Percentiles rank a stretch among this genome's conserved stretches.
These are phyloP conservation scores for Andrena hattorfiana DNA, from an alignment of 2,888 invertebrate species.

Conservation along the genomic window DNA sequence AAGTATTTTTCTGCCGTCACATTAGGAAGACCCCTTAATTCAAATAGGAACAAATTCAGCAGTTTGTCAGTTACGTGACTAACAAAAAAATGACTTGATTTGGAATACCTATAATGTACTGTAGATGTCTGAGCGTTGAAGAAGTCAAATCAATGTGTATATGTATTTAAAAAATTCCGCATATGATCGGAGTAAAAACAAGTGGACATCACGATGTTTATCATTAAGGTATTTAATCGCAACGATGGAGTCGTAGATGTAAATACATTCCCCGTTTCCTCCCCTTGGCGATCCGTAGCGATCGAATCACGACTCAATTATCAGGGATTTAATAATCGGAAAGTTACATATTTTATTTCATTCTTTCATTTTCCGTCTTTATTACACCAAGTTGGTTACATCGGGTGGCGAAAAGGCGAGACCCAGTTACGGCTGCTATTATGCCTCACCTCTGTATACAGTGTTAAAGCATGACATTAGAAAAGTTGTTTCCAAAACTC, in stretches of 20 bases:
- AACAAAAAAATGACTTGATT: no score
- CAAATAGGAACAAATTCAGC: no score
- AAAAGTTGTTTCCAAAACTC: no score
- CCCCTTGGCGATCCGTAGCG: neutral
- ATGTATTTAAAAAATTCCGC: neutral
- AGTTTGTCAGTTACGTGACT: no score
- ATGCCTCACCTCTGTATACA: no score
- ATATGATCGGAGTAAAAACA: constrained; percentile 4
- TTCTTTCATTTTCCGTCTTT: no score
- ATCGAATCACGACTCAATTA: constrained; percentile 5
- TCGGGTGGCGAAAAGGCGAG: no score
- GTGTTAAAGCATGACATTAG: no score
- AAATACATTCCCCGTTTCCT: neutral
- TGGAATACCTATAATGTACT: neutral
- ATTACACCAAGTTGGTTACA: no score
- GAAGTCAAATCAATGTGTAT: neutral
- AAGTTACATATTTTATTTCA: neutral
- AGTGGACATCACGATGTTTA: constrained; percentile 9
- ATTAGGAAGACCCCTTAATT: no score
- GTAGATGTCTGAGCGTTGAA: neutral
- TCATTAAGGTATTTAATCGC: constrained; percentile 36
- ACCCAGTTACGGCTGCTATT: no score
- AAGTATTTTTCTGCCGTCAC: no score
- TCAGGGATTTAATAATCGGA: constrained; percentile 15
- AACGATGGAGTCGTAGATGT: neutral